Conservation (phyloP, 2,113 vertebrate genomes). For the Mustela lutreola region DNA sequence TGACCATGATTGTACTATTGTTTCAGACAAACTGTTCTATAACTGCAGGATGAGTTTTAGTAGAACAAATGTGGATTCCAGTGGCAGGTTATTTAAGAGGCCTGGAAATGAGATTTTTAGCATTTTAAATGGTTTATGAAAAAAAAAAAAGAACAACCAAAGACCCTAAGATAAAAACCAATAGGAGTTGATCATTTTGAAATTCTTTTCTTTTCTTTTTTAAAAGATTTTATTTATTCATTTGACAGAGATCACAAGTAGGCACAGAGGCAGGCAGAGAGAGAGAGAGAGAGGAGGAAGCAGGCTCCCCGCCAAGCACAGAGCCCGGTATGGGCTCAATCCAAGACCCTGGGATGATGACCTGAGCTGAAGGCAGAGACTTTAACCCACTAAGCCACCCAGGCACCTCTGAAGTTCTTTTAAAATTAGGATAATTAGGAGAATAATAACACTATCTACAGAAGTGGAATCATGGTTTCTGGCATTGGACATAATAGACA, state of each 20-base stretch:
- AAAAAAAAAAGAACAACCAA: neutral
- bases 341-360: too few species aligned
- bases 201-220: neutral
- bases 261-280: too few species aligned
- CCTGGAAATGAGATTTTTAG: neutral
- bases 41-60: neutral
- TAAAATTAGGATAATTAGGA: neutral
- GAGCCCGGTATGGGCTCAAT: too few species aligned
- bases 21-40: neutral
- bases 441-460: neutral
- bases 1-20: neutral
- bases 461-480: neutral
- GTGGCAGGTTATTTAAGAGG: neutral
- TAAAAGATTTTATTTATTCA: too few species aligned
- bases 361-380: too few species aligned
- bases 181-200: neutral
- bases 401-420: neutral
- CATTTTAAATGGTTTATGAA: neutral
- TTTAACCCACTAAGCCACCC: too few species aligned
- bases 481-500: neutral
- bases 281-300: too few species aligned
- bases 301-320: too few species aligned
- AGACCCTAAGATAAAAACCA: neutral
- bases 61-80: neutral
- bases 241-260: too few species aligned